Evolutionary conservation across 2,113 vertebrate genomes (phyloP).

Genomic region (Nanger granti): DNA sequence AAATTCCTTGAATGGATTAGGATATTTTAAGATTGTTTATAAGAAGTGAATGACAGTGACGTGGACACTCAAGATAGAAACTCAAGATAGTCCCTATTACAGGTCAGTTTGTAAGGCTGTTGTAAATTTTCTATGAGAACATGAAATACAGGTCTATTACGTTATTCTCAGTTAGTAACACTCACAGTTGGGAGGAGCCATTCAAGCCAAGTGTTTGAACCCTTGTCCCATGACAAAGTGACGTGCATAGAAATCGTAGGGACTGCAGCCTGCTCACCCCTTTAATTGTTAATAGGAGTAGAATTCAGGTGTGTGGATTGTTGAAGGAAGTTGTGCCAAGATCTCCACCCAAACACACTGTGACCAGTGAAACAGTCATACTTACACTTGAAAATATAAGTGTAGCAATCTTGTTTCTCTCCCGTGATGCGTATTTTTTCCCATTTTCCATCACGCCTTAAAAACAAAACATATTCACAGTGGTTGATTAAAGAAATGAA

Average conservation of each 20-base stretch:
- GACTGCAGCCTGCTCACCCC: background rate
- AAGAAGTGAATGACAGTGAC: background rate
- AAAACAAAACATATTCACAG: too few species aligned
- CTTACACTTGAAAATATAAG: too few species aligned
- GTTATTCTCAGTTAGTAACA: background rate
- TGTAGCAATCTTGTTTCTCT: too few species aligned
- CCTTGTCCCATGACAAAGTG: too few species aligned
- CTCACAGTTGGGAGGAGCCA: accelerated
- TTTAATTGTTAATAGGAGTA: background rate
- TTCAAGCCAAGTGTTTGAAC: too few species aligned
- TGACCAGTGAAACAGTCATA: too few species aligned
- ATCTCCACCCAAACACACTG: too few species aligned
- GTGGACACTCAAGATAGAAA: background rate
- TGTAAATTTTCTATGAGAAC: background rate
- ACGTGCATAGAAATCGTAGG: accelerated
- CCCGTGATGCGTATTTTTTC: too few species aligned
- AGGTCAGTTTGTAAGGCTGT: background rate
- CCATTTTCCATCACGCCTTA: too few species aligned
- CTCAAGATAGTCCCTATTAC: background rate
- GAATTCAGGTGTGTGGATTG: background rate
- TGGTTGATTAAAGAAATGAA: too few species aligned
- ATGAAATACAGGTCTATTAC: background rate
- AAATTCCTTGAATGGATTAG: background rate
- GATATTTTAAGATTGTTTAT: background rate
- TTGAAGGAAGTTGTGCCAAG: too few species aligned